Percentiles rank a stretch among this genome's conserved stretches.
Conservation (phyloP, 2,113 vertebrate genomes). For the Plectropomus leopardus region DNA sequence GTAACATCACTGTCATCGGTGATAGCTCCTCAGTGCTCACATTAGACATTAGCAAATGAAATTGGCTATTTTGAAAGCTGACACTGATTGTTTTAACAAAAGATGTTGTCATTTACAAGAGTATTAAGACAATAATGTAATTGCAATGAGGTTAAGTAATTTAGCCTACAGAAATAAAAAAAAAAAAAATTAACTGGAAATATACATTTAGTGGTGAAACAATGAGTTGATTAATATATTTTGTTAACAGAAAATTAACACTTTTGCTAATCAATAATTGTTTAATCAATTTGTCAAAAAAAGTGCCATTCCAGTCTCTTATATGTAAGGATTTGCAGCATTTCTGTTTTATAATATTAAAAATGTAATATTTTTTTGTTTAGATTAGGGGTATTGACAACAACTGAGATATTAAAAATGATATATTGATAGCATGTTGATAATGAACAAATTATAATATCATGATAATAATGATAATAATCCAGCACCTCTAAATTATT, state of each 20-base stretch:
- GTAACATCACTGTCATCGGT: background rate
- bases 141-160: background rate
- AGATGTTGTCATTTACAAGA: background rate
- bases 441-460: too few species aligned
- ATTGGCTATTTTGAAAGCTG: background rate
- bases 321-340: background rate
- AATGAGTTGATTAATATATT: background rate
- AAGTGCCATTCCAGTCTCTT: background rate
- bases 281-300: too few species aligned
- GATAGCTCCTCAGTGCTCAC: background rate
- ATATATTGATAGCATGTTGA: too few species aligned
- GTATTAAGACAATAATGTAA: background rate
- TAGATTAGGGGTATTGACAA: too few species aligned
- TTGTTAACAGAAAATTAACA: background rate
- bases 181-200: background rate
- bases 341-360: background rate
- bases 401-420: too few species aligned
- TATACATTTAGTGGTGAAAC: background rate
- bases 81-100: background rate
- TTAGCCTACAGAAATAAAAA: background rate
- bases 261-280: background rate
- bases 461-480: too few species aligned
- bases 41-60: background rate
- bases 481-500: too few species aligned
- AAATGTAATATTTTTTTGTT: background rate